Evolutionary conservation across 2,888 invertebrate genomes (phyloP).

Genomic region (Nymphalis urticae): DNA sequence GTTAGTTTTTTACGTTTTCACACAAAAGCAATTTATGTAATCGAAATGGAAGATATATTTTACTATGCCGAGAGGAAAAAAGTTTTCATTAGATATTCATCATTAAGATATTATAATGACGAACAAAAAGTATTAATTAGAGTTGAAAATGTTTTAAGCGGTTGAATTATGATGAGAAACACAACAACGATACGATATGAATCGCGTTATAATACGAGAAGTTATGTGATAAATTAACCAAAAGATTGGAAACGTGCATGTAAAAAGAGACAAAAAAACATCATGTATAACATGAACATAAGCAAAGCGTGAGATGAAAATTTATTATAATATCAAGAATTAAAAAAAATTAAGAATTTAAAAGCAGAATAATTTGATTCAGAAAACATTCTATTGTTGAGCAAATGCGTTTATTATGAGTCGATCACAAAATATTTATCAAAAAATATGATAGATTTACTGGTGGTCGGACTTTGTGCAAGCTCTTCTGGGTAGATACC

Average conservation of each 20-base stretch:
- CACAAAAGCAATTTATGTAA: too few relatives aligned
- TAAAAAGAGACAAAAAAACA: not conserved
- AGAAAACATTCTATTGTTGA: too few relatives aligned
- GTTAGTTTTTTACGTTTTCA: too few relatives aligned
- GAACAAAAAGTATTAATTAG: not conserved
- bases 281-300: not conserved
- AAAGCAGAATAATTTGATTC: too few relatives aligned
- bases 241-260: not conserved
- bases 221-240: not conserved
- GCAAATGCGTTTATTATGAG: too few relatives aligned
- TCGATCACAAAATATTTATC: too few relatives aligned
- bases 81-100: slow-evolving; percentile 1
- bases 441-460: too few relatives aligned
- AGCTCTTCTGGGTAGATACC: too few relatives aligned
- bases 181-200: slow-evolving; percentile 1
- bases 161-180: slow-evolving; percentile 6
- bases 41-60: too few relatives aligned
- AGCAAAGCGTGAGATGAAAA: not conserved
- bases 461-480: too few relatives aligned
- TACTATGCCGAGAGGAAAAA: not conserved
- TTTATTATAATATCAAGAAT: too few relatives aligned
- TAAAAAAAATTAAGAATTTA: too few relatives aligned
- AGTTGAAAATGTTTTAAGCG: not conserved
- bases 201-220: not conserved
- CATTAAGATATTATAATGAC: not conserved